phyloP scores from a whole-genome alignment of 2,113 vertebrate genomes.

The Marmota flaviventris region DNA sequence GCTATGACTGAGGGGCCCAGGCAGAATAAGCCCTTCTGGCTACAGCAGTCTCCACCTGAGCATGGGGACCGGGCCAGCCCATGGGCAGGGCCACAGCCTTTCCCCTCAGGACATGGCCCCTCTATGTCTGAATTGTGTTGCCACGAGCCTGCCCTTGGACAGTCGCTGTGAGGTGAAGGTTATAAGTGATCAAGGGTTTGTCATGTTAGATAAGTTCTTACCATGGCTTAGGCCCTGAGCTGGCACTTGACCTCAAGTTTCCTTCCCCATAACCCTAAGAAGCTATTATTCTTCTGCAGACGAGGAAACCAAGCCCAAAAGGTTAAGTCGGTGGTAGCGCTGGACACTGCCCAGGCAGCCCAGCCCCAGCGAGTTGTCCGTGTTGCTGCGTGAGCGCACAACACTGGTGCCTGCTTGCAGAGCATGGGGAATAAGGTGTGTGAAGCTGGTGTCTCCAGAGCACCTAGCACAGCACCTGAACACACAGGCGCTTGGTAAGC shows the following conservation, averaged over 20 bases:
- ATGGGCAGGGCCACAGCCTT: not conserved
- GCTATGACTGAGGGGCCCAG: rapidly evolving
- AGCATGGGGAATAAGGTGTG: rapidly evolving
- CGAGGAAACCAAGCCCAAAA: not conserved
- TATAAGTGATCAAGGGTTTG: not conserved
- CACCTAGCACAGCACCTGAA: not conserved
- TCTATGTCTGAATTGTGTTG: not conserved
- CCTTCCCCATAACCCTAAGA: not conserved
- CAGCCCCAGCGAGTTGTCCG: rapidly evolving
- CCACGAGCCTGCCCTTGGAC: not conserved
- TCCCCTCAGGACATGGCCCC: rapidly evolving
- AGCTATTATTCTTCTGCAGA: not conserved
- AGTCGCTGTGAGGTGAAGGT: not conserved
- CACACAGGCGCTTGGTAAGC: rapidly evolving
- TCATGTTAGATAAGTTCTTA: not conserved
- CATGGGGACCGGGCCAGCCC: rapidly evolving
- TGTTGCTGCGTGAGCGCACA: rapidly evolving
- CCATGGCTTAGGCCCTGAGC: not conserved
- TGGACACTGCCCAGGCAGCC: not conserved
- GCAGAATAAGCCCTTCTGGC: too few relatives aligned
- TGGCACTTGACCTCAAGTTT: not conserved
- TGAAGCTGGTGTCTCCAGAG: rapidly evolving
- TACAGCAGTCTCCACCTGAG: rapidly evolving
- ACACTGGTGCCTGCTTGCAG: rapidly evolving
- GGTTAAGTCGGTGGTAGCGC: too few relatives aligned